Percentiles rank a stretch among this genome's conserved stretches.
These are phyloP conservation scores for Pleuronectes platessa DNA, from an alignment of 2,113 vertebrate genomes.

Conservation along the genomic window DNA sequence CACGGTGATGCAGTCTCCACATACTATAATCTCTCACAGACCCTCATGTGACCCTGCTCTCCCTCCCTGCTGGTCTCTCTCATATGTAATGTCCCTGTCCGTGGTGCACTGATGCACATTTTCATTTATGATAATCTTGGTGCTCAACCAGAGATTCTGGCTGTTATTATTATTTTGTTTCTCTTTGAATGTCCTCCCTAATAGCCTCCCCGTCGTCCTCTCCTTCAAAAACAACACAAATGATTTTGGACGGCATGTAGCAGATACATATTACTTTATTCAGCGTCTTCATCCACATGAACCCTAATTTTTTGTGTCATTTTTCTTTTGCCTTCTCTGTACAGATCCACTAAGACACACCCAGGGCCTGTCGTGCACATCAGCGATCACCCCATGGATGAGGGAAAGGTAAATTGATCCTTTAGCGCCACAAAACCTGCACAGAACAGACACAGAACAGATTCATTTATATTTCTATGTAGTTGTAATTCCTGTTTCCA, in stretches of 20 bases:
- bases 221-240: neutral
- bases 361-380: constrained; percentile 98
- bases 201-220: constrained; percentile 3
- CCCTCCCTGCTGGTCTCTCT: constrained; percentile 24
- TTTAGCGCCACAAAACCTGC: neutral
- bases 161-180: neutral
- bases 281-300: neutral
- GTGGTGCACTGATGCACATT: constrained; percentile 26
- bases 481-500: no score
- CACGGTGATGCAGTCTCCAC: constrained; percentile 70
- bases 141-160: neutral
- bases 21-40: constrained; percentile 66
- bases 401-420: constrained; percentile 90
- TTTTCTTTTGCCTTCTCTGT: constrained; percentile 31
- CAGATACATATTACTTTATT: no score
- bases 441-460: neutral
- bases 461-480: constrained; percentile 1
- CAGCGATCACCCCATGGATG: constrained; percentile 99
- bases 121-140: constrained; percentile 10
- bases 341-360: constrained; percentile 96
- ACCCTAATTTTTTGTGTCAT: neutral
- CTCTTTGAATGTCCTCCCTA: neutral
- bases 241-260: neutral
- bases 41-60: constrained; percentile 66
- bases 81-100: constrained; percentile 23